Conservation (phyloP, 2,797 vertebrate genomes). For the Lepilemur septentrionalis region DNA sequence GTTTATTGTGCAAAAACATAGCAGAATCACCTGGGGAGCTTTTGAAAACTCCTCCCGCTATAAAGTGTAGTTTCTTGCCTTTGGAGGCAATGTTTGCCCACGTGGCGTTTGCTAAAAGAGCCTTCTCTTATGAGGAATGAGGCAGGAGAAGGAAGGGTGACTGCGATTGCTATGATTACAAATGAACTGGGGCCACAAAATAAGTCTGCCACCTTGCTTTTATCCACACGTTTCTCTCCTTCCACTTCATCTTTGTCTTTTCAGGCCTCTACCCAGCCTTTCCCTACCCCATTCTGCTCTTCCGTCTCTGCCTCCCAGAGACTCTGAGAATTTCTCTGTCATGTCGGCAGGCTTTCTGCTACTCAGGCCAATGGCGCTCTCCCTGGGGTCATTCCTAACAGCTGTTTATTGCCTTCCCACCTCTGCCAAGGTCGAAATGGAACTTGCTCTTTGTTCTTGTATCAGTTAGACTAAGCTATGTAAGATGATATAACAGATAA, state of each 20-base stretch:
- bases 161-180: fast-evolving
- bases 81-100: not conserved
- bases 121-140: fast-evolving
- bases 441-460: not conserved
- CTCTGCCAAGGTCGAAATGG: not conserved
- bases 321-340: not conserved
- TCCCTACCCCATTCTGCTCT: fast-evolving
- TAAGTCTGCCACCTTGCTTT: fast-evolving
- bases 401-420: not conserved
- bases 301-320: fast-evolving
- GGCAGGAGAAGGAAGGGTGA: not conserved
- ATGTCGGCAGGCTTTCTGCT: not conserved
- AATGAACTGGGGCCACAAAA: not conserved
- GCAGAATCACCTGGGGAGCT: not conserved
- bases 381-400: not conserved
- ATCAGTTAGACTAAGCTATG: not conserved
- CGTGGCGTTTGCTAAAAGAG: not conserved
- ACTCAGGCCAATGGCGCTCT: fast-evolving
- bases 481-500: not conserved
- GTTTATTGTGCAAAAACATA: not conserved
- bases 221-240: fast-evolving
- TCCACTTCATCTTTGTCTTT: fast-evolving
- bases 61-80: not conserved
- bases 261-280: not conserved
- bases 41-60: fast-evolving